phyloP scores from a whole-genome alignment of 2,888 invertebrate genomes.

The Drosophila paranaensis region DNA sequence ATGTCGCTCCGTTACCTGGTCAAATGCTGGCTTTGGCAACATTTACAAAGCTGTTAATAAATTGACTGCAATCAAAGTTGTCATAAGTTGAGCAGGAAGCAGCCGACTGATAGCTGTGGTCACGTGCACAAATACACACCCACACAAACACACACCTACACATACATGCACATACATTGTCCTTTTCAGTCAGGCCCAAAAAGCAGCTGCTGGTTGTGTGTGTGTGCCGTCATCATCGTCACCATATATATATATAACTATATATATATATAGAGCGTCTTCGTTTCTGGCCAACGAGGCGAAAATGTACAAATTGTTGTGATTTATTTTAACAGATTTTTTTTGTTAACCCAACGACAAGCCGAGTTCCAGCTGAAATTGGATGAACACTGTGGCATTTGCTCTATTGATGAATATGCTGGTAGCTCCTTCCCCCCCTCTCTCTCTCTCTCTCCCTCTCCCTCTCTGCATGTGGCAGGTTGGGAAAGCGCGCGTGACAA shows the following conservation, averaged over 20 bases:
- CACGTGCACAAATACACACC: constrained; percentile 50
- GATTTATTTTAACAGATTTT: constrained; percentile 75
- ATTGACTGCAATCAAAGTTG: constrained; percentile 79
- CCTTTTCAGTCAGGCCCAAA: constrained; percentile 46
- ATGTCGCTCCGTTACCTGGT: constrained; percentile 35
- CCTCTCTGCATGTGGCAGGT: neutral
- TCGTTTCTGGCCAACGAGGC: constrained; percentile 69
- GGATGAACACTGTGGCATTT: constrained; percentile 55
- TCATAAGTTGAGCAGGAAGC: constrained; percentile 63
- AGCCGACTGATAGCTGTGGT: constrained; percentile 60
- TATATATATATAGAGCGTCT: constrained; percentile 18
- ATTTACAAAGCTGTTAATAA: constrained; percentile 67
- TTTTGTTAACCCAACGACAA: constrained; percentile 69
- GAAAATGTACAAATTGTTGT: constrained; percentile 80
- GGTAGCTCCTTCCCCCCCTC: constrained; percentile 17
- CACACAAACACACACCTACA: constrained; percentile 27
- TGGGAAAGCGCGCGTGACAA: constrained; percentile 65
- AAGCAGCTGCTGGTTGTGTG: constrained; percentile 54
- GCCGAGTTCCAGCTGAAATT: constrained; percentile 11
- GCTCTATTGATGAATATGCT: constrained; percentile 77
- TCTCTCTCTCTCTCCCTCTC: neutral
- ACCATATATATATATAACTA: constrained; percentile 14
- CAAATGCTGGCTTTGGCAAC: constrained; percentile 29
- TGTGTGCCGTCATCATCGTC: constrained; percentile 33
- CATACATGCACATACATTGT: constrained; percentile 41